Evolutionary conservation across 2,888 invertebrate species (phyloP).

Genomic region (Spilarctia lutea): DNA sequence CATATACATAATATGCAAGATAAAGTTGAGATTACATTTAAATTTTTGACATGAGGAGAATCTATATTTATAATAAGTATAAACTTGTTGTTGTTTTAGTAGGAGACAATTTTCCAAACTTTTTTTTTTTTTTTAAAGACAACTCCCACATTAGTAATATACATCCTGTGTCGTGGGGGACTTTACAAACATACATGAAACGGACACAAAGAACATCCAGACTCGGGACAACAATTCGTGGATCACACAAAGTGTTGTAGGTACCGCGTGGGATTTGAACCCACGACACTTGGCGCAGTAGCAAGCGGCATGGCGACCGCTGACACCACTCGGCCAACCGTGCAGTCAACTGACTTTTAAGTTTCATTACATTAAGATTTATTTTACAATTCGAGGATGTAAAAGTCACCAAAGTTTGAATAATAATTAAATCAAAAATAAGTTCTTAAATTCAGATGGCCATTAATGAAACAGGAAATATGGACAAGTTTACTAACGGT

Average conservation of each 20-base stretch:
- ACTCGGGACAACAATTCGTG: too few relatives aligned
- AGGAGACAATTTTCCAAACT: background rate
- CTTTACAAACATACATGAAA: too few relatives aligned
- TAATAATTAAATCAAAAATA: background rate
- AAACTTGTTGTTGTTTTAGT: background rate
- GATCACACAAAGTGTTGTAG: too few relatives aligned
- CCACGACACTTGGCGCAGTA: too few relatives aligned
- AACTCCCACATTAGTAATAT: too few relatives aligned
- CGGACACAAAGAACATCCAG: too few relatives aligned
- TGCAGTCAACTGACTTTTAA: too few relatives aligned
- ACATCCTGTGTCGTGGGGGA: too few relatives aligned
- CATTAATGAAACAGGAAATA: constrained; percentile 1
- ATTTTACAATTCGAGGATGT: background rate
- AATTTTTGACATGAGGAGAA: background rate
- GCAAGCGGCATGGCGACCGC: too few relatives aligned
- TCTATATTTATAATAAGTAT: background rate
- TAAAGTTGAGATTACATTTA: background rate
- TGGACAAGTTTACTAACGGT: background rate
- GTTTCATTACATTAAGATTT: background rate
- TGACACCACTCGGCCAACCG: too few relatives aligned
- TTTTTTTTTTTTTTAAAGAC: too few relatives aligned
- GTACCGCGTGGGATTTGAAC: too few relatives aligned
- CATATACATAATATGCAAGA: background rate
- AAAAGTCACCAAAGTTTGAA: background rate
- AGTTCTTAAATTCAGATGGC: background rate